phyloP scores from a whole-genome alignment of 37 sponge, comb jelly and placozoan genomes.

The Corticium candelabrum region DNA sequence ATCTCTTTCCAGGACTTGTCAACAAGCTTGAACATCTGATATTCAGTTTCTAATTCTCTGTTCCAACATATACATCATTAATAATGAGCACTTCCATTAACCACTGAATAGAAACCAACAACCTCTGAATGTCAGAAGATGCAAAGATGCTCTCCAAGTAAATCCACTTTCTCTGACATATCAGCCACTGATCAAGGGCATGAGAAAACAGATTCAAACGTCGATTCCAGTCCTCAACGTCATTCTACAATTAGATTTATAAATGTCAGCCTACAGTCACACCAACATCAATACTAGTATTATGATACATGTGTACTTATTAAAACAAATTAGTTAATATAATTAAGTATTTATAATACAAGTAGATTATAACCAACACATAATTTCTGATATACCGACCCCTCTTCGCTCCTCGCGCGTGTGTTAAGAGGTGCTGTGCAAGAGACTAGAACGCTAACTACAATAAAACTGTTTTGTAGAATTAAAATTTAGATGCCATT shows the following conservation, averaged over 20 bases:
- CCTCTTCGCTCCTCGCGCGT: too few relatives aligned
- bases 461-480: too few relatives aligned
- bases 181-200: constrained; percentile 50
- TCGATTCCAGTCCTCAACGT: constrained; percentile 53
- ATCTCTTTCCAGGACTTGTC: constrained; percentile 66
- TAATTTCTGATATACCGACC: too few relatives aligned
- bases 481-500: too few relatives aligned
- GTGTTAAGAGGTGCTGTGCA: too few relatives aligned
- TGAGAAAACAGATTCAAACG: constrained; percentile 42
- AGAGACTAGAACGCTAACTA: too few relatives aligned
- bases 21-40: constrained; percentile 46
- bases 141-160: constrained; percentile 65
- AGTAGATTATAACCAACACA: too few relatives aligned
- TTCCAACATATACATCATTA: not conserved
- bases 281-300: not conserved
- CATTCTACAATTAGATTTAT: constrained; percentile 15
- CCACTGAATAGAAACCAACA: not conserved
- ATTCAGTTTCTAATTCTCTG: constrained; percentile 46
- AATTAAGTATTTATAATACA: too few relatives aligned
- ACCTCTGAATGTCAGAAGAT: constrained; percentile 50
- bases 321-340: too few relatives aligned
- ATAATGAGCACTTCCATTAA: not conserved
- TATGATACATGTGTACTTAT: too few relatives aligned
- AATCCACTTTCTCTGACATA: constrained; percentile 70
- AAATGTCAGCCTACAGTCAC: not conserved